A percentile compares a stretch with the other conserved stretches of the same genome.
Conservation (phyloP, 2,113 vertebrate species). For the Prunella himalayana region DNA sequence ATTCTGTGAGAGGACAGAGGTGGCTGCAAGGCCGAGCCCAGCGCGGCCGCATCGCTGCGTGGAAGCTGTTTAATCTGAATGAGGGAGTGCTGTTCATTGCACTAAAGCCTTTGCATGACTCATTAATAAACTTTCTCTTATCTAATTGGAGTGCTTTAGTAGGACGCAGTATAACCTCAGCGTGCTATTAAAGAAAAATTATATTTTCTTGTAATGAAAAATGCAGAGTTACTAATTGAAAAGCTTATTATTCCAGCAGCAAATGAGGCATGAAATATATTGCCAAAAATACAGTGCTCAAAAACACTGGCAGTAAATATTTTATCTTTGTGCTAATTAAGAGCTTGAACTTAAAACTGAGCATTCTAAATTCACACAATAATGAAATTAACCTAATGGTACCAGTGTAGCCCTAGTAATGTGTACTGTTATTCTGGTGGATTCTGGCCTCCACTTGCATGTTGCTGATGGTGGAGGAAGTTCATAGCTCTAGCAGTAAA, state of each 20-base stretch:
- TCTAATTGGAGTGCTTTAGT: slow-evolving; percentile 30
- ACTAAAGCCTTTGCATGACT: slow-evolving; percentile 41
- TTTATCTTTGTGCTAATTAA: slow-evolving; percentile 61
- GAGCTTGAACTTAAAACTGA: slow-evolving; percentile 50
- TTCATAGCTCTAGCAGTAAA: not conserved
- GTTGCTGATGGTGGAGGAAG: not conserved
- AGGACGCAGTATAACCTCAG: slow-evolving; percentile 11
- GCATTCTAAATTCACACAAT: not conserved
- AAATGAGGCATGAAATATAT: slow-evolving; percentile 62
- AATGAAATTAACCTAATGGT: slow-evolving; percentile 2
- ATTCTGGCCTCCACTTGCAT: not conserved
- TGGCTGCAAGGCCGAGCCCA: not conserved
- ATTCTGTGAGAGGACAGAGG: not conserved
- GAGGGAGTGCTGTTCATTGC: not conserved
- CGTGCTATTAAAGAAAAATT: slow-evolving; percentile 31
- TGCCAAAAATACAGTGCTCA: not conserved
- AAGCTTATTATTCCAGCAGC: slow-evolving; percentile 51
- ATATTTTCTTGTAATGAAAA: slow-evolving; percentile 47
- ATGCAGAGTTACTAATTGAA: slow-evolving; percentile 33
- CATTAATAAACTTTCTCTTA: slow-evolving; percentile 55
- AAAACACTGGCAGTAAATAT: slow-evolving; percentile 46
- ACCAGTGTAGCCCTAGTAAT: not conserved
- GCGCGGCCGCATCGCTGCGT: accelerated
- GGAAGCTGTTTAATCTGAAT: not conserved
- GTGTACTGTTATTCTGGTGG: not conserved